Base-by-base conservation (phyloP, 2,888 invertebrate genomes). In the Arrhopalites spinosus region DNA sequence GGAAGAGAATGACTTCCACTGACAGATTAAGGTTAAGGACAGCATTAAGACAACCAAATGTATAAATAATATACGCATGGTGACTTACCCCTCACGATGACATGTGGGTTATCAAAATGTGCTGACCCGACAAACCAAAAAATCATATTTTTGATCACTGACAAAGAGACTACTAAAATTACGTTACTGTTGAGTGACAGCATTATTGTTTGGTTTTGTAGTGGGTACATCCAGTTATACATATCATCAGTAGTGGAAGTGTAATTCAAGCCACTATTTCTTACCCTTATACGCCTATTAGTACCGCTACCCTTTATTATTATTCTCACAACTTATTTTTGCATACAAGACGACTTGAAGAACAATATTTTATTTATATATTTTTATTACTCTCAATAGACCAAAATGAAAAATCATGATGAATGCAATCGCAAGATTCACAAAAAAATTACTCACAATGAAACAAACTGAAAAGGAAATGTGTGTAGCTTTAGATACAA, bases 11-110 rank as follows among this genome's bases (percentile, higher is more conserved):
- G 50, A 50, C 59, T 59, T 25, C 25, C 27, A 11, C 29, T 27
- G 70, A 71, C 71, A 71, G 56, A 71, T 71, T 71, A 71, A 61
- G 71, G 71, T 71, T 59, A 59, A 15, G 56, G 30, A 70, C 36
- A 53, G n/a, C 50, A 27, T 29, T 13, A n/a, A 13, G 25, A 13
- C 68, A 68, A n/a, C 3, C 2, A 20, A 2, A 43, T 25, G 45
- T 25, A 15, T 1, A 23, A 3, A 36, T 11, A 36, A 43, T 30
- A 27, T 56, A 56, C 56, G 30, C 36, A 25, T 30, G 20, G 36
- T 29, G 50, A 23, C 23, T 20, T n/a, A 30, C 11, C 17, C 29
- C 23, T 20, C n/a, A n/a, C n/a, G 25, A 25, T 59, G 56, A 59
- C 61, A 71, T 59, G 59, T 71, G 59, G 71, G 71, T 71, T 59